Percentiles rank a stretch among this genome's conserved stretches.
phyloP scores from a whole-genome alignment of 92 coral and sea anemone genomes.

The Actinostola sp. region DNA sequence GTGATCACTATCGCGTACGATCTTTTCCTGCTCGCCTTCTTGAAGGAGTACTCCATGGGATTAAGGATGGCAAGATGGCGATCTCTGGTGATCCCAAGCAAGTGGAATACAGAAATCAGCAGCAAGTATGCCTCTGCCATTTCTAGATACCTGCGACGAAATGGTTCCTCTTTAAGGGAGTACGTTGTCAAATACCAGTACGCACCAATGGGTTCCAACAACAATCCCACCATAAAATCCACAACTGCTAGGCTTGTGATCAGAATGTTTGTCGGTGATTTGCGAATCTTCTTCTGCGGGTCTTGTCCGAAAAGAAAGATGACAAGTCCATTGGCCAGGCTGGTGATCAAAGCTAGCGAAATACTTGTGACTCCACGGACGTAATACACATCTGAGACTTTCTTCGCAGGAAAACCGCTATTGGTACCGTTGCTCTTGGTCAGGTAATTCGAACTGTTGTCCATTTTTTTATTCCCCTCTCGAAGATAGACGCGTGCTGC shows the following conservation, averaged over 20 bases:
- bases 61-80: slow-evolving; percentile 55
- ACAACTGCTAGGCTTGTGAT: slow-evolving; percentile 67
- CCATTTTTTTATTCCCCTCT: slow-evolving; percentile 7
- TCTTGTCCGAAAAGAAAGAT: slow-evolving; percentile 52
- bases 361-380: slow-evolving; percentile 59
- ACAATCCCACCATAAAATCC: slow-evolving; percentile 64
- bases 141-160: slow-evolving; percentile 48
- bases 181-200: slow-evolving; percentile 46
- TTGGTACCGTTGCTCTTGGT: not conserved
- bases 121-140: slow-evolving; percentile 66
- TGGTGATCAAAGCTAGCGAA: slow-evolving; percentile 56
- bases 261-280: slow-evolving; percentile 60
- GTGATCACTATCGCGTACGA: slow-evolving; percentile 25
- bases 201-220: slow-evolving; percentile 67
- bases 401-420: not conserved
- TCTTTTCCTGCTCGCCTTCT: slow-evolving; percentile 39
- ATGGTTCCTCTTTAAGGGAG: slow-evolving; percentile 20
- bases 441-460: not conserved
- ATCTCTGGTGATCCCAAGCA: slow-evolving; percentile 67
- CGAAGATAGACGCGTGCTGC: not conserved
- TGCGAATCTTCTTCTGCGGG: slow-evolving; percentile 59
- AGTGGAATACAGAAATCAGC: slow-evolving; percentile 60
- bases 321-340: slow-evolving; percentile 70
- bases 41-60: slow-evolving; percentile 43
- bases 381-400: slow-evolving; percentile 38